Conservation (phyloP, 2,113 vertebrate species). For the Hystrix brachyura region DNA sequence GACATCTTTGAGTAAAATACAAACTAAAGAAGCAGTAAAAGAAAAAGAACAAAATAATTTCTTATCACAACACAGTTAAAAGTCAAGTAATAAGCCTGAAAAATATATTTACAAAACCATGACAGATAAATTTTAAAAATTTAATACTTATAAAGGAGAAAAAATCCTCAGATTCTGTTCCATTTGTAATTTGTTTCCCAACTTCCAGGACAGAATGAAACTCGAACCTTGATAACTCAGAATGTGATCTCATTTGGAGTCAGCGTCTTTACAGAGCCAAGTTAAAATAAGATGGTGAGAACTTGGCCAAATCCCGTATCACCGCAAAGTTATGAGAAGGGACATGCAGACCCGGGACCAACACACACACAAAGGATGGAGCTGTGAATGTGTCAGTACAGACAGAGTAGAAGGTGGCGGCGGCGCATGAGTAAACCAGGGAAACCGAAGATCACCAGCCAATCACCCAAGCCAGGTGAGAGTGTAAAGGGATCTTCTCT, state of each 20-base stretch:
- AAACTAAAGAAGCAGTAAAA: neutral
- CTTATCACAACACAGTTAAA: neutral
- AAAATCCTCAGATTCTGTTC: neutral
- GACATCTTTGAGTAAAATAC: neutral
- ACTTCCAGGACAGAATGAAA: neutral
- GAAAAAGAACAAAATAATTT: neutral
- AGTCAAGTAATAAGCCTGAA: neutral
- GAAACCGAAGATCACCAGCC: neutral
- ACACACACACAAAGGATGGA: rapidly evolving
- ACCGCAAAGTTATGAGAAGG: neutral
- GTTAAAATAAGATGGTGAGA: neutral
- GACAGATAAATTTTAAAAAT: neutral
- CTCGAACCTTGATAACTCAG: neutral
- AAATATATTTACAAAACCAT: neutral
- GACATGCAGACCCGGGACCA: neutral
- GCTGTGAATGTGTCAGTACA: neutral
- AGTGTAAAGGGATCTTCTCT: neutral
- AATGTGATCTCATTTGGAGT: neutral
- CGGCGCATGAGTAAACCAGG: neutral
- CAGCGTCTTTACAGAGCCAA: neutral
- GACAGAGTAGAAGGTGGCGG: rapidly evolving
- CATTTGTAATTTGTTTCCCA: neutral
- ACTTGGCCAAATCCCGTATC: neutral
- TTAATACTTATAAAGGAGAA: slow-evolving; percentile 33
- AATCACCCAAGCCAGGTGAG: neutral